These are phyloP conservation scores for Bos javanicus DNA, from an alignment of 2,113 vertebrate genomes.

Conservation along the genomic window DNA sequence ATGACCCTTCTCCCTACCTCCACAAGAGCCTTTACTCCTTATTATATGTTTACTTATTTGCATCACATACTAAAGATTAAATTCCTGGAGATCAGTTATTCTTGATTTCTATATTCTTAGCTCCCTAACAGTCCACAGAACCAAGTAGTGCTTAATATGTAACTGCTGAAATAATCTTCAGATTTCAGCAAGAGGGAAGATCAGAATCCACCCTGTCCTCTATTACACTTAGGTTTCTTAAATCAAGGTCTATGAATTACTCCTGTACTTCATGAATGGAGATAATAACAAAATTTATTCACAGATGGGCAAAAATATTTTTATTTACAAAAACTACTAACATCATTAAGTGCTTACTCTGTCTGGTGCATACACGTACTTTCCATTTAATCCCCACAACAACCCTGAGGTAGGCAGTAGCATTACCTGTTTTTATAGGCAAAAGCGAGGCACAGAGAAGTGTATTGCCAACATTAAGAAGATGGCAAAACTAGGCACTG, in stretches of 20 bases:
- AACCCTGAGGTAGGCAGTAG: not conserved
- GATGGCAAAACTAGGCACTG: not conserved
- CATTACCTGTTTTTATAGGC: not conserved
- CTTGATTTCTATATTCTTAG: not conserved
- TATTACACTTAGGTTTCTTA: not conserved
- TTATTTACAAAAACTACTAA: not conserved
- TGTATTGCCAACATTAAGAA: not conserved
- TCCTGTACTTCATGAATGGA: not conserved
- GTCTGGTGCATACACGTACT: not conserved
- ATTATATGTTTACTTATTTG: not conserved
- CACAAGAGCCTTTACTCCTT: not conserved
- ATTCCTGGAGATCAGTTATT: not conserved
- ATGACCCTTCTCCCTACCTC: not conserved
- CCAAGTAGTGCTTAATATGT: not conserved
- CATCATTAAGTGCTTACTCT: not conserved
- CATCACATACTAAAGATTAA: not conserved
- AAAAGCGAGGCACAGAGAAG: not conserved
- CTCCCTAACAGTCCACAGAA: not conserved
- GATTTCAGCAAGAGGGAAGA: not conserved
- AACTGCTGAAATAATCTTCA: not conserved
- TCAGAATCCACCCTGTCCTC: not conserved
- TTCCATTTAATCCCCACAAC: not conserved
- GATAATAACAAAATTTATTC: constrained; percentile 25
- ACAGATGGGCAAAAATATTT: not conserved
- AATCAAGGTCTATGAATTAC: not conserved